A percentile compares a stretch with the other conserved stretches of the same genome.
These are phyloP conservation scores for Euborellia annulipes DNA, from an alignment of 1,140 invertebrate genomes.

Conservation along the genomic window DNA sequence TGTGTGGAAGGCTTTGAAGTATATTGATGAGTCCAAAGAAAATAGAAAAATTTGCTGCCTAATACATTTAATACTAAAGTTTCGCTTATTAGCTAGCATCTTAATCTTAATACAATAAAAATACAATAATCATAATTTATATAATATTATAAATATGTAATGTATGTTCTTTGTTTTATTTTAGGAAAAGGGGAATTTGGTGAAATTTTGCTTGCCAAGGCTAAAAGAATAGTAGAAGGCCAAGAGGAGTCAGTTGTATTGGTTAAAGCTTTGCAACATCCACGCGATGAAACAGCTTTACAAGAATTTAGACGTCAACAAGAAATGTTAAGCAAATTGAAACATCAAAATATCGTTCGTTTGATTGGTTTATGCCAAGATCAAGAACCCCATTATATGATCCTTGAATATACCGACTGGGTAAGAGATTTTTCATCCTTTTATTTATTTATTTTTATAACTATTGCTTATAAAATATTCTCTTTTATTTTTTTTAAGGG, in stretches of 20 bases:
- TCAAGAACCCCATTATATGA: constrained; percentile 71
- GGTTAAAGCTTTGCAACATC: constrained; percentile 56
- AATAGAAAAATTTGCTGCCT: too few relatives aligned
- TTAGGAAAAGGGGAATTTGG: constrained; percentile 77
- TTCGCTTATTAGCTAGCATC: too few relatives aligned
- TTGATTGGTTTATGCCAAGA: constrained; percentile 70
- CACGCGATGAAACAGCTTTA: constrained; percentile 56
- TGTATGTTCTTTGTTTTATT: too few relatives aligned
- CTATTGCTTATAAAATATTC: too few relatives aligned
- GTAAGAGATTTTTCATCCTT: constrained; percentile 29
- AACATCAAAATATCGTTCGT: constrained; percentile 62
- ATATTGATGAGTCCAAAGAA: too few relatives aligned
- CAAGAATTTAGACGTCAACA: constrained; percentile 76
- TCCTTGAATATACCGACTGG: constrained; percentile 87
- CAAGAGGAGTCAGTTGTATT: constrained; percentile 37
- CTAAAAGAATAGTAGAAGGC: constrained; percentile 25
- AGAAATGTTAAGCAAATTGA: constrained; percentile 64
- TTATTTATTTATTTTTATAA: background rate
- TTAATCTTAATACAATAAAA: too few relatives aligned
- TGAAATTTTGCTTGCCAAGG: constrained; percentile 67
- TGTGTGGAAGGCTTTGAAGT: too few relatives aligned
- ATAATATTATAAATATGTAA: too few relatives aligned
- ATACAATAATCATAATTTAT: too few relatives aligned
- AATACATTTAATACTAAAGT: too few relatives aligned
- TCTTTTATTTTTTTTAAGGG: too few relatives aligned